phyloP scores from a whole-genome alignment of 2,888 invertebrate genomes.

The Polyommatus icarus region DNA sequence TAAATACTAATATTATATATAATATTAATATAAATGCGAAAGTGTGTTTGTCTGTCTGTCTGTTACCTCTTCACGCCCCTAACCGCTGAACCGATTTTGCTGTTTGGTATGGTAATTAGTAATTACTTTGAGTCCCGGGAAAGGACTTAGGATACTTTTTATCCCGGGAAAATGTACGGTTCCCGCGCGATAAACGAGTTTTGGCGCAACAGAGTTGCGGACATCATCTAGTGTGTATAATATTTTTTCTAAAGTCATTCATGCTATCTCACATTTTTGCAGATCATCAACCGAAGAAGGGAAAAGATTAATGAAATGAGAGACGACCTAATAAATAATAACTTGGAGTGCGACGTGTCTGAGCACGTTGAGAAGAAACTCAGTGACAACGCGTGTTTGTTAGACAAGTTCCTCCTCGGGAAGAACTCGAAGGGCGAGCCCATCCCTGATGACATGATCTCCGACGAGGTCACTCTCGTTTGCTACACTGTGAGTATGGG shows the following conservation, averaged over 20 bases:
- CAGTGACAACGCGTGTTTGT: slow-evolving; percentile 42
- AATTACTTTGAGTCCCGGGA: too few species aligned
- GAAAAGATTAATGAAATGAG: slow-evolving; percentile 43
- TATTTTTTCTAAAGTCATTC: not conserved
- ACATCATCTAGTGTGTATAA: too few species aligned
- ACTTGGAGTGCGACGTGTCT: slow-evolving; percentile 41
- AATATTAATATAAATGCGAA: too few species aligned
- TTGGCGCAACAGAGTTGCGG: too few species aligned
- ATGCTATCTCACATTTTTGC: slow-evolving; percentile 19
- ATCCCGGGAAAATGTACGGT: too few species aligned
- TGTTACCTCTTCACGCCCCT: too few species aligned
- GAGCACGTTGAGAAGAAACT: slow-evolving; percentile 39
- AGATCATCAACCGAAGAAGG: slow-evolving; percentile 46
- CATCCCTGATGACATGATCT: slow-evolving; percentile 47
- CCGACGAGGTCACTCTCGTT: slow-evolving; percentile 49
- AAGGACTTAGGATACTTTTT: too few species aligned
- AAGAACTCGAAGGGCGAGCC: slow-evolving; percentile 45
- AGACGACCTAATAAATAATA: slow-evolving; percentile 45
- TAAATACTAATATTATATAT: too few species aligned
- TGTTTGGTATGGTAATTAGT: too few species aligned
- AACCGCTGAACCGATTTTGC: too few species aligned
- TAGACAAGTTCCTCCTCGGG: slow-evolving; percentile 48
- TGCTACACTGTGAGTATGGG: slow-evolving; percentile 49
- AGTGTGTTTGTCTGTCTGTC: too few species aligned
- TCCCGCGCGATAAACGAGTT: too few species aligned